Percentiles rank a stretch among this genome's conserved stretches.
These are phyloP conservation scores for Drosophila virilis DNA, from an alignment of 1,140 invertebrate genomes.

Conservation along the genomic window DNA sequence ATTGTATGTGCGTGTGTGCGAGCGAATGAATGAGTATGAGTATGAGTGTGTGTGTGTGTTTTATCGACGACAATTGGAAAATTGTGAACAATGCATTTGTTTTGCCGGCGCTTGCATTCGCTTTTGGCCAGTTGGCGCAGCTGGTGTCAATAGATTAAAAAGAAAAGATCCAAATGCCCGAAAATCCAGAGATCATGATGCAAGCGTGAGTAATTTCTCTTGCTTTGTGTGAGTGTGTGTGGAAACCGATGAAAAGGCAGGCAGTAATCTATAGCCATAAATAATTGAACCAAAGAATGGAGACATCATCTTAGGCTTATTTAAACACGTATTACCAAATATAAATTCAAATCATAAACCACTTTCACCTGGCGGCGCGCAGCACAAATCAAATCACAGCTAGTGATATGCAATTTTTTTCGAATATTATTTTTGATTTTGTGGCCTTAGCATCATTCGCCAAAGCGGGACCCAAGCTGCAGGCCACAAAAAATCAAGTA, in stretches of 20 bases:
- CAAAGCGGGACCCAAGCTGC: conserved; percentile 27
- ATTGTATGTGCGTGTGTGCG: conserved; percentile 16
- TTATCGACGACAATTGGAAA: conserved; percentile 76
- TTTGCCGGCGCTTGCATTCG: conserved; percentile 34
- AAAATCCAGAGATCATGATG: conserved; percentile 45
- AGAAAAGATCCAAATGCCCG: neutral
- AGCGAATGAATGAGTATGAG: neutral
- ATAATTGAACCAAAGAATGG: conserved; percentile 61
- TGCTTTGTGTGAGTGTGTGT: conserved; percentile 15
- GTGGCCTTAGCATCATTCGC: conserved; percentile 54
- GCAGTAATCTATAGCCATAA: conserved; percentile 38
- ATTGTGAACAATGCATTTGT: conserved; percentile 71
- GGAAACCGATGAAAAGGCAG: conserved; percentile 29
- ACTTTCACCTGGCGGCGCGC: conserved; percentile 55
- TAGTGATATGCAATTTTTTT: conserved; percentile 41
- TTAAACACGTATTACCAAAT: conserved; percentile 48
- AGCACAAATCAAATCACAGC: conserved; percentile 48
- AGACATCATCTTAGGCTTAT: conserved; percentile 38
- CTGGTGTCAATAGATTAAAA: conserved; percentile 49
- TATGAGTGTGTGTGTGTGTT: conserved; percentile 46
- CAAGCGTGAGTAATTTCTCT: conserved; percentile 51
- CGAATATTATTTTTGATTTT: conserved; percentile 38
- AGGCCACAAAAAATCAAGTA: conserved; percentile 9
- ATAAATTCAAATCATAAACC: conserved; percentile 17
- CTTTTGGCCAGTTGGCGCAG: conserved; percentile 21